Evolutionary conservation across 1,140 invertebrate species (phyloP), one percentile per base, ranked within the genome.

Genomic region (Dendrolimus kikuchii): DNA sequence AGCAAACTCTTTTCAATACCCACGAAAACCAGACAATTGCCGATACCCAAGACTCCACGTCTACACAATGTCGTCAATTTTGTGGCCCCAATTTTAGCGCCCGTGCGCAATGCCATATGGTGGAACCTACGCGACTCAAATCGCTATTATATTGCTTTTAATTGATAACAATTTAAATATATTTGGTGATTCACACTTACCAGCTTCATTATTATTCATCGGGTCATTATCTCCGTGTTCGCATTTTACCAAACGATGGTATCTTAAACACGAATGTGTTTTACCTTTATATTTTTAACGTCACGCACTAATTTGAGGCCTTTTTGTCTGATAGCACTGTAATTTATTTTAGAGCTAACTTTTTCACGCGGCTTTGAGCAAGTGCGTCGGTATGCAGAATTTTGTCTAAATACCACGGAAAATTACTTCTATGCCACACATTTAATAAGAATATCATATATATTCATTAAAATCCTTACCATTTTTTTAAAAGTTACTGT

Each of bases 131-230:
- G 71, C 75, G 59, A 75, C 80, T 81, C 72, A 77, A 81, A 86
- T 86, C 80, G 80, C 80, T 81, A 83, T 86, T 86, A 85, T 83
- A 86, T 86, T 86, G 81, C 81, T 86, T 86, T 86, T 86, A 86
- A 86, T 86, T 86, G 81, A 86, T 86, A 86, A 86, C 81, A 86
- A 86, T 86, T 86, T 86, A 86, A 83, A 86, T 86, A 83, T 86
- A 86, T 86, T 86, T 86, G 81, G 79, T 86, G 81, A 86, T 86
- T 86, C 81, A 86, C 81, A 86, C 81, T 83, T 81, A 81, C 78
- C 66, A 68, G 76, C 71, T 77, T 86, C 69, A 83, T 83, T 82
- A 82, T 76, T 83, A 86, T 83, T 86, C 82, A 83, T 86, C 78
- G 82, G 71, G 73, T 74, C 77, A 81, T 85, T 81, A 85, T 81